Conservation (phyloP, 2,113 vertebrate genomes). For the Tachycineta bicolor region DNA sequence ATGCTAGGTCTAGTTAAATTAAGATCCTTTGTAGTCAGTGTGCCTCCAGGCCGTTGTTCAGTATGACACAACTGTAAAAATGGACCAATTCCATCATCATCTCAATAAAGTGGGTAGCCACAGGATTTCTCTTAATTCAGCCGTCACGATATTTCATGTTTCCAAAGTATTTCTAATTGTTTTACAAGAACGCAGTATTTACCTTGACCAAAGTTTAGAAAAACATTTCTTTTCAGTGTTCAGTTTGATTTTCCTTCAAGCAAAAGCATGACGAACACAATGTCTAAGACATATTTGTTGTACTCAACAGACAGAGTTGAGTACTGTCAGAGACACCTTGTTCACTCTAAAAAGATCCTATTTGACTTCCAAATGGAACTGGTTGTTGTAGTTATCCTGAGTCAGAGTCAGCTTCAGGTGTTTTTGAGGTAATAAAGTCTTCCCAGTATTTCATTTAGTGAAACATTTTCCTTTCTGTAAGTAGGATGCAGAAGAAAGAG, state of each 20-base stretch:
- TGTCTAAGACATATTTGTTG: neutral
- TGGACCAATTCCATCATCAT: neutral
- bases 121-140: neutral
- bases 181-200: neutral
- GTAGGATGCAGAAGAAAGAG: neutral
- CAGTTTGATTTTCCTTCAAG: neutral
- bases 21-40: neutral
- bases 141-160: neutral
- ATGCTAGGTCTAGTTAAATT: neutral
- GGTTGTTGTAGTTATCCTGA: neutral
- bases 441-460: neutral
- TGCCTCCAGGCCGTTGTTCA: neutral
- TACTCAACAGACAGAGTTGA: neutral
- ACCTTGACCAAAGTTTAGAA: neutral
- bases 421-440: neutral
- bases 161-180: neutral
- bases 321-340: neutral
- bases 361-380: neutral
- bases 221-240: neutral
- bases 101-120: neutral
- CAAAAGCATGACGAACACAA: neutral
- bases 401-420: neutral
- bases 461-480: neutral
- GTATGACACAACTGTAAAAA: neutral
- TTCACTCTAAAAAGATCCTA: neutral